Evolutionary conservation across 2,797 vertebrate species (phyloP), one percentile per base, ranked within the genome.

Genomic region (Vireo griseus): DNA sequence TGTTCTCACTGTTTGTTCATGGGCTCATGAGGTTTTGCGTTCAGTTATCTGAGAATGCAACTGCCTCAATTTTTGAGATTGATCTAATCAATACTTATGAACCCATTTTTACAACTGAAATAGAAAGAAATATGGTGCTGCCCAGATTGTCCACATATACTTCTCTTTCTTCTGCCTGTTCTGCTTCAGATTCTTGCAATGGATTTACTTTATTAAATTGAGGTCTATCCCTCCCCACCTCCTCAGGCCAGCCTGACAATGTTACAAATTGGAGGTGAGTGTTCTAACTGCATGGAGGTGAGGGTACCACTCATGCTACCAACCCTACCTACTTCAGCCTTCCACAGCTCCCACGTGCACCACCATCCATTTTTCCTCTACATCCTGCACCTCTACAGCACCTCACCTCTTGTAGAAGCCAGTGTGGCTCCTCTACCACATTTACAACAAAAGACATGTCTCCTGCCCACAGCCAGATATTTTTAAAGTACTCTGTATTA

Each of bases 341-440:
- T 39, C 11, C 0, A 51, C 13, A 45, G 24, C 33, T 35, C 15
- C 28, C 28, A 33, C 0, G 2, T 21, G 20, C 22, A 59, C 9
- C 44, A 66, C 20, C 11, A 63, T 29, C 20, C 69, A 59, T 18
- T 54, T 71, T 74, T 31, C 31, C 58, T 51, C 62, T 33, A 14
- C 44, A 51, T 33, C 9, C 55, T 40, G 9, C 29, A 35, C 28
- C 16, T 58, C 16, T 21, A 44, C 44, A 66, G 67, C 1, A 5
- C 18, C 22, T 71, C 17, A 22, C 18, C 33, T 86, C 42, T 58
- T 79, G 24, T 15, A 47, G 42, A 82, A 81, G 54, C 8, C 1
- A 0, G 11, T 21, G 39, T 48, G 37, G 48, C 26, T 67, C 26
- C 51, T 74, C 42, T 20, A 10, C 16, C 42, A 57, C 5, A 44